These are phyloP conservation scores for Nyctibius bracteatus DNA, from an alignment of 2,113 vertebrate species.

Conservation along the genomic window DNA sequence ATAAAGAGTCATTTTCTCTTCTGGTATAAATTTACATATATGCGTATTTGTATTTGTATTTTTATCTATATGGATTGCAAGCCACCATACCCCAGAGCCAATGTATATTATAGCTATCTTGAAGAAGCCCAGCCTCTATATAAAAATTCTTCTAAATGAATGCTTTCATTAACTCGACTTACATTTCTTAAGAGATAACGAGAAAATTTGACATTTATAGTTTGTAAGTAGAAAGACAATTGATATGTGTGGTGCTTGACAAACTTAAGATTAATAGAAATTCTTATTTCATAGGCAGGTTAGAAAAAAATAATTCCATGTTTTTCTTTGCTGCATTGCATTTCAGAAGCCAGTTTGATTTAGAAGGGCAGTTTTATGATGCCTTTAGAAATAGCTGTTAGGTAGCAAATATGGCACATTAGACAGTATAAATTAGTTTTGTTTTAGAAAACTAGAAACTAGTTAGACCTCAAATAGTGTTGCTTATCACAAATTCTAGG, in stretches of 20 bases:
- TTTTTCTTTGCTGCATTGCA: background rate
- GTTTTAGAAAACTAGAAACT: background rate
- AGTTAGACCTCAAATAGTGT: background rate
- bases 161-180: background rate
- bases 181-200: background rate
- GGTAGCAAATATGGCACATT: background rate
- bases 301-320: background rate
- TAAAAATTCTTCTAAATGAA: background rate
- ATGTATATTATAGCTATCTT: background rate
- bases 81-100: background rate
- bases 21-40: background rate
- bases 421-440: background rate
- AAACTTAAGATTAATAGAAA: background rate
- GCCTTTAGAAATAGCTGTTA: background rate
- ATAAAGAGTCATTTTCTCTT: background rate
- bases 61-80: background rate
- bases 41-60: background rate
- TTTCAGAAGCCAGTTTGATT: background rate
- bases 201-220: background rate
- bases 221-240: background rate
- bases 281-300: background rate
- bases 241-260: background rate
- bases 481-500: background rate
- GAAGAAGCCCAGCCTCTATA: background rate
- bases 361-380: background rate